Evolutionary conservation across 2,888 invertebrate genomes (phyloP).

Genomic region (Bhutanitis thaidina): DNA sequence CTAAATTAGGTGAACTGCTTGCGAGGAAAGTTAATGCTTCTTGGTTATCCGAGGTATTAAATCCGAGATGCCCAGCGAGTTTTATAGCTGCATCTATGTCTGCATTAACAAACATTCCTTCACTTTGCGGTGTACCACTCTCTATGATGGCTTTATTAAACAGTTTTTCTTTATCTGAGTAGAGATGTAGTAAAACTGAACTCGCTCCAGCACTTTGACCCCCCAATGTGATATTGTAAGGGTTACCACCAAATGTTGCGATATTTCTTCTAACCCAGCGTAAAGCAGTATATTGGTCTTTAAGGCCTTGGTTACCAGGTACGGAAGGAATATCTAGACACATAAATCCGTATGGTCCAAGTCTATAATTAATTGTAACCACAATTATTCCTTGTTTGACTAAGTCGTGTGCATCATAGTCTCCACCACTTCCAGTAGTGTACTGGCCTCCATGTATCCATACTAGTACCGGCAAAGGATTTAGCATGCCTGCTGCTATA

Average conservation of each 20-base stretch:
- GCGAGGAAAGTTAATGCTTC: slow-evolving; percentile 54
- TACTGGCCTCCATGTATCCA: slow-evolving; percentile 70
- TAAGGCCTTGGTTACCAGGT: slow-evolving; percentile 68
- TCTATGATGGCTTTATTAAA: slow-evolving; percentile 60
- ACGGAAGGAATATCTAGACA: slow-evolving; percentile 56
- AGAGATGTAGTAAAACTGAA: slow-evolving; percentile 60
- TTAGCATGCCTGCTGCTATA: slow-evolving; percentile 46
- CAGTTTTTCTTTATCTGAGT: slow-evolving; percentile 58
- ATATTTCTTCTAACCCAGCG: slow-evolving; percentile 63
- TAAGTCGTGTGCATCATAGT: slow-evolving; percentile 48
- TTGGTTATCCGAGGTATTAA: slow-evolving; percentile 47
- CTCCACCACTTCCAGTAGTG: slow-evolving; percentile 44
- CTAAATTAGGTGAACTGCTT: slow-evolving; percentile 44
- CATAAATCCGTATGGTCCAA: slow-evolving; percentile 70
- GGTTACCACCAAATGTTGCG: slow-evolving; percentile 64
- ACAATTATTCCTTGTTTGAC: slow-evolving; percentile 59
- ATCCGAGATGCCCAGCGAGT: slow-evolving; percentile 54
- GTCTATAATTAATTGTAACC: slow-evolving; percentile 64
- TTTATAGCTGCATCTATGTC: slow-evolving; percentile 53
- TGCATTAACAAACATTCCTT: slow-evolving; percentile 54
- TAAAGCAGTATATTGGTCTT: slow-evolving; percentile 63
- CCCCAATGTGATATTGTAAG: slow-evolving; percentile 61
- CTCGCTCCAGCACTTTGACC: slow-evolving; percentile 64
- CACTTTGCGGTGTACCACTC: slow-evolving; percentile 62
- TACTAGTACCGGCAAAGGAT: slow-evolving; percentile 61